A percentile compares a stretch with the other conserved stretches of the same genome.
Conservation (phyloP, 1,140 invertebrate genomes). For the Phenacoccus solenopsis region DNA sequence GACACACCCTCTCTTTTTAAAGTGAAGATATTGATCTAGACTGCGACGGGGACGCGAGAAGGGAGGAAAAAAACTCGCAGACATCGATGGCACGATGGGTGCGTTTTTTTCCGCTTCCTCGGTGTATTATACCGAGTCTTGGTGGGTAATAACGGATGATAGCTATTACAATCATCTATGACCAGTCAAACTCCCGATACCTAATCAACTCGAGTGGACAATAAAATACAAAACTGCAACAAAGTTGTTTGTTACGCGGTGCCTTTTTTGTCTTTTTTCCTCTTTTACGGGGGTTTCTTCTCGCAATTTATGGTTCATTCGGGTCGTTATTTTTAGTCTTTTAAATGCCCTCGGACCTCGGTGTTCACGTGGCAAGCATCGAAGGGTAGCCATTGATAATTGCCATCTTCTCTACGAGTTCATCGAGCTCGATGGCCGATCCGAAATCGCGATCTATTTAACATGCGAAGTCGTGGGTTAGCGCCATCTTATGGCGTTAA, state of each 20-base stretch:
- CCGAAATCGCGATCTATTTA: background rate
- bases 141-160: slow-evolving; percentile 13
- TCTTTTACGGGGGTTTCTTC: background rate
- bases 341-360: background rate
- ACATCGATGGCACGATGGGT: too few species aligned
- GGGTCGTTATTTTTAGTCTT: background rate
- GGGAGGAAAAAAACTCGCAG: slow-evolving; percentile 8
- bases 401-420: too few species aligned
- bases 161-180: slow-evolving; percentile 16
- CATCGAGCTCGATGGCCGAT: background rate
- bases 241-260: background rate
- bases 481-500: background rate
- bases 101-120: background rate
- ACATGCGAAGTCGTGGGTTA: background rate
- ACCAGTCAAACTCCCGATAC: background rate
- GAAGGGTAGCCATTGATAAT: too few species aligned
- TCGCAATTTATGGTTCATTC: background rate
- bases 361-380: too few species aligned
- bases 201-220: slow-evolving; percentile 15
- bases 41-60: background rate
- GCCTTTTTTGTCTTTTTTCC: background rate
- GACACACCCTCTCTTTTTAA: slow-evolving; percentile 14
- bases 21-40: slow-evolving; percentile 15
- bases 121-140: background rate
- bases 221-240: slow-evolving; percentile 15